Evolutionary conservation across 2,797 vertebrate species (phyloP).

Genomic region (Crypturellus tataupa): DNA sequence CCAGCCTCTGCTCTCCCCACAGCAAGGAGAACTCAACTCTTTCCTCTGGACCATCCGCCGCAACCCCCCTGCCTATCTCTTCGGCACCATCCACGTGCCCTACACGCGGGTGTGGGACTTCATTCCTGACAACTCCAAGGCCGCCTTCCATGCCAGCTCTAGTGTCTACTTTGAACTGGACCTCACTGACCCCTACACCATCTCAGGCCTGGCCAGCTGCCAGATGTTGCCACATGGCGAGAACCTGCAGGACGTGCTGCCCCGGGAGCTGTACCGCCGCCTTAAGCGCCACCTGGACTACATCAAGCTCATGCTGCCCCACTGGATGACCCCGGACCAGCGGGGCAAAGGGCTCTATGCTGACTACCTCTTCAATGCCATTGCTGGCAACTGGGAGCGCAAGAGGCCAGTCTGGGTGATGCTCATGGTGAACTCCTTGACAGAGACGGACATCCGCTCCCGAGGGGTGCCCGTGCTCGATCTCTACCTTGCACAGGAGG

Average conservation of each 20-base stretch:
- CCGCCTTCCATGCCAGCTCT: conserved; percentile 86
- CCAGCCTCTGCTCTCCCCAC: not conserved
- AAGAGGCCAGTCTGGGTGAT: conserved; percentile 92
- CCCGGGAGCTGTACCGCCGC: conserved; percentile 87
- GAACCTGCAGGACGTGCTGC: conserved; percentile 88
- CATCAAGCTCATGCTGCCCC: conserved; percentile 90
- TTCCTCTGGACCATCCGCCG: conserved; percentile 90
- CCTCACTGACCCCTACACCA: conserved; percentile 89
- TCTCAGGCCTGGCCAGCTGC: conserved; percentile 89
- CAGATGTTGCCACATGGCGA: conserved; percentile 89
- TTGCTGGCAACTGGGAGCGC: conserved; percentile 91
- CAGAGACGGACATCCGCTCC: conserved; percentile 87
- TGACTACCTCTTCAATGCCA: conserved; percentile 91
- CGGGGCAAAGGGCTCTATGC: conserved; percentile 88
- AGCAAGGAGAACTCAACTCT: conserved; percentile 89
- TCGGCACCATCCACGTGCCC: conserved; percentile 91
- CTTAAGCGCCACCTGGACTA: conserved; percentile 91
- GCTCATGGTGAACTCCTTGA: conserved; percentile 92
- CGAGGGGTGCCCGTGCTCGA: conserved; percentile 88
- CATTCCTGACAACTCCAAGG: conserved; percentile 88
- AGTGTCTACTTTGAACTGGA: conserved; percentile 90
- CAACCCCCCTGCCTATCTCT: conserved; percentile 87
- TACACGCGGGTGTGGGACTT: conserved; percentile 91
- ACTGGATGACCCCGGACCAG: conserved; percentile 90
- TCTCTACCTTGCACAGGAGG: conserved; percentile 89